phyloP scores from a whole-genome alignment of 92 coral and sea anemone genomes.

The Palythoa grandis region DNA sequence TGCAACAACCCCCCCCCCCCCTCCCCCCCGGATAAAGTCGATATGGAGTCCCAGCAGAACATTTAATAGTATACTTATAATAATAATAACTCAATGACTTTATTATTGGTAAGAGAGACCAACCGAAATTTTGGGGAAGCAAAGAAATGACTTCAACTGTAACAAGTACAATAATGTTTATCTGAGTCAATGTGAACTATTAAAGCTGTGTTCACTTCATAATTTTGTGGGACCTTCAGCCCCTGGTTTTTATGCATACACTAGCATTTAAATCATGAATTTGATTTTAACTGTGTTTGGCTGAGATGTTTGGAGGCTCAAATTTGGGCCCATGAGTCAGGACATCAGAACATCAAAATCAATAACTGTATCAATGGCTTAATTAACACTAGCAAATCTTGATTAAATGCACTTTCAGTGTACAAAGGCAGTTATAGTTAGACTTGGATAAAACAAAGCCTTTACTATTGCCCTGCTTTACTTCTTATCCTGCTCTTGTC shows the following conservation, averaged over 20 bases:
- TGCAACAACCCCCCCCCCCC: too few relatives aligned
- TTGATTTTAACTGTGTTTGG: slow-evolving; percentile 1
- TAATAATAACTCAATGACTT: too few relatives aligned
- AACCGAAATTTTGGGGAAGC: not conserved
- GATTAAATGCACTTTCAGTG: slow-evolving; percentile 8
- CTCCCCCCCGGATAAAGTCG: too few relatives aligned
- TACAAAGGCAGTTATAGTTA: not conserved
- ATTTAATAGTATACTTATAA: too few relatives aligned
- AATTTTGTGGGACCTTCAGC: slow-evolving; percentile 2
- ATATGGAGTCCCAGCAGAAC: too few relatives aligned
- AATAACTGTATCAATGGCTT: not conserved
- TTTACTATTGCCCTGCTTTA: slow-evolving; percentile 7
- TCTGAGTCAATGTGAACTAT: slow-evolving; percentile 4
- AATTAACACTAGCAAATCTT: not conserved
- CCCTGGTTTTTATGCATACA: not conserved
- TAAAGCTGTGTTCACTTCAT: slow-evolving; percentile 22
- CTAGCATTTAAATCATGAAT: slow-evolving; percentile 6
- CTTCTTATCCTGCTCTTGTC: slow-evolving; percentile 20
- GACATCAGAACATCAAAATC: slow-evolving; percentile 19
- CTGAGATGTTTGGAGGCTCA: slow-evolving; percentile 14
- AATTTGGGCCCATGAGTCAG: slow-evolving; percentile 15
- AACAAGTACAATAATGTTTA: not conserved
- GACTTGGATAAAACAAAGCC: slow-evolving; percentile 6
- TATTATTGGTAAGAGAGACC: too few relatives aligned
- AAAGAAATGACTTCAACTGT: not conserved